Evolutionary conservation across 1,140 invertebrate genomes (phyloP).

Genomic region (Pachyrhynchus sulphureomaculatus): DNA sequence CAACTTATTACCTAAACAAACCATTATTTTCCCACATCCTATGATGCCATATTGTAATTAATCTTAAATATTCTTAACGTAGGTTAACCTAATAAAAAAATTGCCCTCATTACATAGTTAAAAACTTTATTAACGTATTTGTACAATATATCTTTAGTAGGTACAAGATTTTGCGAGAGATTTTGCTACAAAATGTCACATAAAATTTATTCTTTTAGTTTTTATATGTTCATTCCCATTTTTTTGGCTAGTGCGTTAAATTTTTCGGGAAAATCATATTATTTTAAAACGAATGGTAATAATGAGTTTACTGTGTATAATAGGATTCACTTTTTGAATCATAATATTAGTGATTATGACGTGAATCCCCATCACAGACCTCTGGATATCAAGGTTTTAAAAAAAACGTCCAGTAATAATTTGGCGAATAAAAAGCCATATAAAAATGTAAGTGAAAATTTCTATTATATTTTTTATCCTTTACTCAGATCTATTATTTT

Average conservation of each 20-base stretch:
- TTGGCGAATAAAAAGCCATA: neutral
- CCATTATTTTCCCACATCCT: too few species aligned
- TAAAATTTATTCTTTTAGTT: neutral
- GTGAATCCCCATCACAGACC: constrained; percentile 9
- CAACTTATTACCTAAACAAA: too few species aligned
- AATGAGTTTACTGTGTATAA: constrained; percentile 33
- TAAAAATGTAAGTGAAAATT: neutral
- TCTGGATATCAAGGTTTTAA: constrained; percentile 8
- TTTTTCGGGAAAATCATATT: constrained; percentile 28
- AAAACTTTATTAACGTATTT: constrained; percentile 5
- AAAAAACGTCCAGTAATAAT: neutral
- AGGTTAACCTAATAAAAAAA: constrained; percentile 12
- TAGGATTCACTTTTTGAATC: constrained; percentile 27
- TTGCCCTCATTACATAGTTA: constrained; percentile 19
- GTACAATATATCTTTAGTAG: neutral
- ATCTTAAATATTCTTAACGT: neutral
- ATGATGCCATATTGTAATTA: too few species aligned
- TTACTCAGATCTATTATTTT: neutral
- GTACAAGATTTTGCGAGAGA: neutral
- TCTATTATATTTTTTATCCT: neutral
- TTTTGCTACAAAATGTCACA: neutral
- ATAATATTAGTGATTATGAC: constrained; percentile 32
- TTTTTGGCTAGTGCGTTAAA: neutral
- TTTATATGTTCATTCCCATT: neutral
- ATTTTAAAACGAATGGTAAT: constrained; percentile 30